Conservation (phyloP, 2,888 invertebrate genomes). For the Aphrophora alni region DNA sequence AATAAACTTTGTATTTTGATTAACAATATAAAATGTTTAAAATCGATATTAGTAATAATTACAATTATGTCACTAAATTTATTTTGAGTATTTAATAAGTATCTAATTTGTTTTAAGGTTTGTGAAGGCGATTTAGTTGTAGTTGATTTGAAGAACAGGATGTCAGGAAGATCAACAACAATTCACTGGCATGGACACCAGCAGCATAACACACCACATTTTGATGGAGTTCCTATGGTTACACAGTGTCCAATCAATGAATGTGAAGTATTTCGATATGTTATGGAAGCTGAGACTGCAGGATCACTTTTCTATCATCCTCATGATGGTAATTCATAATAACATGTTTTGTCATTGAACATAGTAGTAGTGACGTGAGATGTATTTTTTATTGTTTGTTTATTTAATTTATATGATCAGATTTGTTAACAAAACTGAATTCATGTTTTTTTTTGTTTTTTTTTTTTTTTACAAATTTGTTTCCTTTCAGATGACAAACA, state of each 20-base stretch:
- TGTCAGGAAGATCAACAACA: slow-evolving; percentile 29
- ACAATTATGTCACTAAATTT: too few species aligned
- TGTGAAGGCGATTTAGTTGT: slow-evolving; percentile 30
- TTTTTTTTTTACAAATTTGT: too few species aligned
- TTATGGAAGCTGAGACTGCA: slow-evolving; percentile 1
- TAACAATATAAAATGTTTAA: too few species aligned
- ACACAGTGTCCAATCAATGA: slow-evolving; percentile 36
- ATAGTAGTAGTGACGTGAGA: too few species aligned
- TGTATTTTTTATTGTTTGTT: too few species aligned
- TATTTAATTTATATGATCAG: too few species aligned
- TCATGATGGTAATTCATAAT: slow-evolving; percentile 29
- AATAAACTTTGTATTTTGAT: too few species aligned
- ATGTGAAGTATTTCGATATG: slow-evolving; percentile 27
- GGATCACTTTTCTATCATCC: slow-evolving; percentile 35
- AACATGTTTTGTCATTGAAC: background rate
- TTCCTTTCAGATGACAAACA: too few species aligned
- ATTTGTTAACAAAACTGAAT: too few species aligned
- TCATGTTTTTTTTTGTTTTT: too few species aligned
- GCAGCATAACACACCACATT: slow-evolving; percentile 10
- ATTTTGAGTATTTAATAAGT: too few species aligned
- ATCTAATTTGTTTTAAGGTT: slow-evolving; percentile 18
- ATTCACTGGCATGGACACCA: slow-evolving; percentile 34
- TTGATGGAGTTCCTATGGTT: slow-evolving; percentile 37
- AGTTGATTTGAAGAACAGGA: slow-evolving; percentile 31
- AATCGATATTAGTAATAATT: too few species aligned